Percentiles rank a stretch among this genome's conserved stretches.
Evolutionary conservation across 2,113 vertebrate genomes (phyloP).

Genomic region (Ictalurus punctatus): DNA sequence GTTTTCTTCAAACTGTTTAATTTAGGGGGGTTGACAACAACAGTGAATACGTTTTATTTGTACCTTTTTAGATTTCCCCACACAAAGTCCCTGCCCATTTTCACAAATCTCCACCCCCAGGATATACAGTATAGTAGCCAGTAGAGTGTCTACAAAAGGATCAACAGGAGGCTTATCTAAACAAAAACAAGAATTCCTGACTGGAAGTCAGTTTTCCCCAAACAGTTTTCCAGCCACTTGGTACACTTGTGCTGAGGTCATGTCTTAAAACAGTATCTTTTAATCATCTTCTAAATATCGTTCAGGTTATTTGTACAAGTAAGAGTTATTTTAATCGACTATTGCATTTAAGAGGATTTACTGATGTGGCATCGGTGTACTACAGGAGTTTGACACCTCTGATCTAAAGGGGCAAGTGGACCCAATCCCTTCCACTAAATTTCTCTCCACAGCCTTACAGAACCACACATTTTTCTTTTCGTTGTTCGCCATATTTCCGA

Average conservation of each 20-base stretch:
- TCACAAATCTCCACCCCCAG: not conserved
- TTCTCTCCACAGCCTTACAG: too few relatives aligned
- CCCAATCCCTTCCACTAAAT: not conserved
- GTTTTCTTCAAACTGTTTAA: not conserved
- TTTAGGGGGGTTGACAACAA: not conserved
- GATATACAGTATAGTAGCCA: not conserved
- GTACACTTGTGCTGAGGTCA: not conserved
- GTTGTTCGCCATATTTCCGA: too few relatives aligned
- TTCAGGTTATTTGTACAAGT: not conserved
- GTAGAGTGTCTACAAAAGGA: not conserved
- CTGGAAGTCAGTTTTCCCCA: not conserved
- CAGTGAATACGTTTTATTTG: not conserved
- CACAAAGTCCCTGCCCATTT: not conserved
- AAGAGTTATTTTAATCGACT: not conserved
- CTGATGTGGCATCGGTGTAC: not conserved
- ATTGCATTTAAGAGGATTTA: not conserved
- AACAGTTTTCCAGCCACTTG: not conserved
- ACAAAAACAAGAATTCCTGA: not conserved
- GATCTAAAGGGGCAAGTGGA: not conserved
- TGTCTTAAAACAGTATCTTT: not conserved
- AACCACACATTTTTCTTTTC: too few relatives aligned
- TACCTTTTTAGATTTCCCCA: not conserved
- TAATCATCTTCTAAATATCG: not conserved
- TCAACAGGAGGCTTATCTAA: not conserved
- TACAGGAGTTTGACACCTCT: not conserved